Evolutionary conservation across 2,888 invertebrate genomes (phyloP), one percentile per base, ranked within the genome.

Genomic region (Dynastes grantii): DNA sequence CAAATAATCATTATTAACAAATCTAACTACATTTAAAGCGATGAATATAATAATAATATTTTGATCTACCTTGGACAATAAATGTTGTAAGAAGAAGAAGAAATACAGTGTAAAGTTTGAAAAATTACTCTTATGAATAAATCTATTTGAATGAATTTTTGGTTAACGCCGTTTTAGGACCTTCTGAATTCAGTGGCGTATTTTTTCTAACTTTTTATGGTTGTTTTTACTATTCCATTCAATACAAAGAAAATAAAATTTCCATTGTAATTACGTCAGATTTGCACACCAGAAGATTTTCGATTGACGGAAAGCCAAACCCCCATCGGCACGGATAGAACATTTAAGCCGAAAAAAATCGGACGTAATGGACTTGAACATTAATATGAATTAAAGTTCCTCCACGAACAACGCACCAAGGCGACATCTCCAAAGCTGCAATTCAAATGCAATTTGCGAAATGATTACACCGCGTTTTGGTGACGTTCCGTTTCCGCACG

Each of bases 381-480:
- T 78, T 76, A 78, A 78, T 78, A 78, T 68, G 58, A 75, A 78
- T 75, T 77, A 77, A 71, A 77, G 58, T 71, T 70, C 70, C 29
- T 73, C 58, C 58, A 58, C 51, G 45, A 45, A 45, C 32, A 40
- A 58, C 58, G 61, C 40, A 73, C 58, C 16, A 37, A 22, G 22
- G 32, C 27, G 58, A 55, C 58, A 58, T 40, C 73, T 58, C 61
- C 27, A 58, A 58, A 27, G 65, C 68, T 68, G 58, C 67, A 76
- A 78, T 68, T 76, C 68, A 68, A 78, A 70, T 63, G 78, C 78
- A 78, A 78, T 78, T 76, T 76, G 67, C 70, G 55, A 67, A 78
- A 78, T 76, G 67, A 78, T 76, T 75, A 55, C 78, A 71, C 49
- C 64, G 77, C 77, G 45, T 71, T 71, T 77, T 37, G 49, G 77